Conservation (phyloP, 2,888 invertebrate species). For the Mesorhabditis sp. region DNA sequence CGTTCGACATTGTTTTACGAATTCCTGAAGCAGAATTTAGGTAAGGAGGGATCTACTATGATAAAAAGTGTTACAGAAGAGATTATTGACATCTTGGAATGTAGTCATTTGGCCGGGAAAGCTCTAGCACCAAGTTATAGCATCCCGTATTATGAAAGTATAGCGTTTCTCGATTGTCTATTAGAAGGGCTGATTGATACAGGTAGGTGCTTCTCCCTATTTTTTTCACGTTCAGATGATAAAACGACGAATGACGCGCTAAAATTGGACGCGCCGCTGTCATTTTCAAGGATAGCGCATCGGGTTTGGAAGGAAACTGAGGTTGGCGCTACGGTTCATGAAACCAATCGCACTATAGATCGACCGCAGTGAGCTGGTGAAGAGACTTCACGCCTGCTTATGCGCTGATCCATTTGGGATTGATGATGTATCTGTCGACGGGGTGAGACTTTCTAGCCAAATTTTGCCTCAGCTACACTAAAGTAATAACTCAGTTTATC, state of each 20-base stretch:
- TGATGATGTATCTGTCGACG: not conserved
- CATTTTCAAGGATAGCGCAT: not conserved
- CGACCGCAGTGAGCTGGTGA: not conserved
- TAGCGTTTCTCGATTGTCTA: not conserved
- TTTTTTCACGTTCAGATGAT: not conserved
- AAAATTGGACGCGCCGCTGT: not conserved
- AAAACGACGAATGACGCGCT: not conserved
- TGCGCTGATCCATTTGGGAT: conserved; percentile 2
- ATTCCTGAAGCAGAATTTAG: not conserved
- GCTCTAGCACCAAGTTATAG: not conserved
- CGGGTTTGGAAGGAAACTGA: not conserved
- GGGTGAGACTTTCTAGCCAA: not conserved
- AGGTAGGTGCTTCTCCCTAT: not conserved
- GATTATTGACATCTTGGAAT: not conserved
- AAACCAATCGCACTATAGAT: not conserved
- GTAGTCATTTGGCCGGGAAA: not conserved
- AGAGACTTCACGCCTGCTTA: not conserved
- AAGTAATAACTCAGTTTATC: too few relatives aligned
- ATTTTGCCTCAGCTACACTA: too few relatives aligned
- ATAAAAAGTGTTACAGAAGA: conserved; percentile 1
- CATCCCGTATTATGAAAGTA: not conserved
- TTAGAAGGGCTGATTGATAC: not conserved
- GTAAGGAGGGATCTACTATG: not conserved
- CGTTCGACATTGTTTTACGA: not conserved
- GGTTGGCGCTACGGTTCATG: not conserved